Evolutionary conservation across 2,113 vertebrate species (phyloP), one percentile per base, ranked within the genome.

Genomic region (Sinocyclocheilus rhinocerous): DNA sequence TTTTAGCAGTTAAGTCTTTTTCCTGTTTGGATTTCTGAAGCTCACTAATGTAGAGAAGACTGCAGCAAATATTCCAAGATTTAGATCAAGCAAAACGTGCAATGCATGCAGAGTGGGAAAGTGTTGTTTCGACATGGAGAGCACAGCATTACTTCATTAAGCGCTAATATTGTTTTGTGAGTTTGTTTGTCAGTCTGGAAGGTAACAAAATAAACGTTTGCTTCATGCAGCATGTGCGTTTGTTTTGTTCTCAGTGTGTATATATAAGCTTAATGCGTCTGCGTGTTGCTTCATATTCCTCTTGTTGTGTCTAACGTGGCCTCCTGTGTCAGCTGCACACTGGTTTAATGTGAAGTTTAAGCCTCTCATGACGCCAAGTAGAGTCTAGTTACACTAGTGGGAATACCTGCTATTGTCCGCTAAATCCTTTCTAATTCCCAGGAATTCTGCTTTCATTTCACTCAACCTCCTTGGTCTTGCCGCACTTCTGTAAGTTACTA

Each of bases 391-490:
- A 88, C 93, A 70, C 94, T 85, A 78, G 57, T 79, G 90, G 94
- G 94, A 95, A 93, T 92, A 93, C 91, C 92, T 92, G 88, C 93
- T 85, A 93, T 93, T 94, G 93, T 94, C 92, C 88, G 79, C 73
- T 67, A 81, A 91, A 92, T 90, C 88, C 89, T 70, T 55, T 57
- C 50, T 93, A 93, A 94, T 92, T 90, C 91, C 84, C 86, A 77
- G 90, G 91, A 93, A 93, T 91, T 89, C 85, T 87, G 65, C 82
- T 82, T 86, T 85, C 86, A 81, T 92, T 92, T 73, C 87, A 84
- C 89, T 87, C 90, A 89, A 93, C 83, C 87, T 81, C 73, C 26
- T 33, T 79, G 67, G 86, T 86, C 84, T 89, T 84, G 89, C 90
- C 85, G 42, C 78, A 39, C 59, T 79, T 83, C 77, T 10, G 72